phyloP scores from a whole-genome alignment of 2,797 vertebrate genomes.

The Hoplostethus mediterraneus region DNA sequence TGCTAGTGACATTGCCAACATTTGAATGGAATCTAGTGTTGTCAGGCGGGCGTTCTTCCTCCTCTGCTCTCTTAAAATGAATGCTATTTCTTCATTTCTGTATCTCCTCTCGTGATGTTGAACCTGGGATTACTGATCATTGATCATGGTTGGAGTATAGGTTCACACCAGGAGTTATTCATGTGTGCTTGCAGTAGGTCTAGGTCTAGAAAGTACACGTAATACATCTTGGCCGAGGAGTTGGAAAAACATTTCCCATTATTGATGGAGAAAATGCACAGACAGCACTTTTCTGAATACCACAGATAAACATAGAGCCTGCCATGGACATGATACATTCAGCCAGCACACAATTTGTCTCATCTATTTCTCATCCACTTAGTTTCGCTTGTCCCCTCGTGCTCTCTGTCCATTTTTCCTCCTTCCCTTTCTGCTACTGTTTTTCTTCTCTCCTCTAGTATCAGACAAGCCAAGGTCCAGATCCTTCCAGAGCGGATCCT shows the following conservation, averaged over 20 bases:
- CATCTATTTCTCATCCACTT: conserved; percentile 33
- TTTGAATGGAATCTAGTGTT: background rate
- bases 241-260: conserved; percentile 1
- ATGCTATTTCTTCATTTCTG: too few species aligned
- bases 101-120: background rate
- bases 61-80: too few species aligned
- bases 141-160: background rate
- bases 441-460: conserved; percentile 79
- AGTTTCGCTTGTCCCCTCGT: conserved; percentile 4
- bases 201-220: too few species aligned
- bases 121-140: too few species aligned
- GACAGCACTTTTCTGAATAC: conserved; percentile 18
- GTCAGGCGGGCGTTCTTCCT: background rate
- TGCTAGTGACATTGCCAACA: too few species aligned
- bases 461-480: conserved; percentile 95
- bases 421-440: background rate
- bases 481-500: conserved; percentile 96
- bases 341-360: conserved; percentile 37
- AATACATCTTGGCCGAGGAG: too few species aligned
- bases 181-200: too few species aligned
- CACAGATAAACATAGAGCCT: conserved; percentile 40
- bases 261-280: conserved; percentile 15
- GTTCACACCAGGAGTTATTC: too few species aligned
- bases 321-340: conserved; percentile 20
- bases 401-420: background rate